Evolutionary conservation across 2,113 vertebrate genomes (phyloP), one percentile per base, ranked within the genome.

Genomic region (Podilymbus podiceps): DNA sequence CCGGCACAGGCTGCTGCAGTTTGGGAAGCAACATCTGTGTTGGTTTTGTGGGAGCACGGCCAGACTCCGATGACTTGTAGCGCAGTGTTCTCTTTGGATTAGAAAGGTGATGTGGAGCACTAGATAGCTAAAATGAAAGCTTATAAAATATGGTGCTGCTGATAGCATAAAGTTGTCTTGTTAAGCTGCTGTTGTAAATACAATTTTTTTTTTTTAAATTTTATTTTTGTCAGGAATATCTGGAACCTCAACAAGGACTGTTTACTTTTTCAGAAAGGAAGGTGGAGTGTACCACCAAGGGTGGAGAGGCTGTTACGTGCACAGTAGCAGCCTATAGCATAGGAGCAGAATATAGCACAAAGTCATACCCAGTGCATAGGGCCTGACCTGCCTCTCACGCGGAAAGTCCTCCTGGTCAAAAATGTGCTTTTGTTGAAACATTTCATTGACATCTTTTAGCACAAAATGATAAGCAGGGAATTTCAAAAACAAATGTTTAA

Each of bases 1-100:
- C 75, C 95, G 93, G 90, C 86, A 81, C 96, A 92, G 74, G 94
- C 87, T 95, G 69, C 62, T 91, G 83, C 49, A 58, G 77, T 90
- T 92, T 87, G 76, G 56, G 62, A 73, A 92, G 69, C 35, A 85
- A 15, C 71, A 85, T 89, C 80, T 87, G 73, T 60, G 60, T 79
- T 71, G 67, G 47, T 68, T 91, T 86, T 62, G 55, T 66, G 50
- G 79, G 79, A 95, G 59, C 58, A 64, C 83, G 62, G 88, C 72
- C 80, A 92, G 88, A 44, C 52, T 85, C n/a, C 40, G 53, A 66
- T 35, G 47, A n/a, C 30, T 68, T 44, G 49, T 38, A 75, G 50
- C 76, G 33, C 46, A 62, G 25, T 86, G 15, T 78, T 90, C 66
- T 62, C 46, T 89, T 59, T 33, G 46, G 30, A 69, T 79, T 69